Base-by-base conservation (phyloP, 2,888 invertebrate genomes). In the Unio pictorum region DNA sequence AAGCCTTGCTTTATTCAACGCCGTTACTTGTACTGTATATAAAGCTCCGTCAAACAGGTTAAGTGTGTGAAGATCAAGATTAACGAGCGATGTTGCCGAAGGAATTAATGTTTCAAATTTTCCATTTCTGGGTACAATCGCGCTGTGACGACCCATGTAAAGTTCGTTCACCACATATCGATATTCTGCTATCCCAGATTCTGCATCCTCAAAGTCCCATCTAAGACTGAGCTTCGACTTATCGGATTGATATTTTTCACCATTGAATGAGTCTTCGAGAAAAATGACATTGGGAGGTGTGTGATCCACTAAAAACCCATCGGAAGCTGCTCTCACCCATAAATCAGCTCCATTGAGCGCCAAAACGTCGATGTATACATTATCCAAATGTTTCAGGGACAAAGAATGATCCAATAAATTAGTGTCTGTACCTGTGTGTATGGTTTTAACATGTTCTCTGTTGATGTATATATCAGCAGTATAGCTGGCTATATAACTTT, bases 271-370 rank as follows among this genome's bases (percentile, higher is more conserved):
- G 34, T 76, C 78, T n/a, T 62, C 17, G 18, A 73, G 55, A 59
- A 59, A 71, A 17, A 45, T 1, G 3, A 45, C 60, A 11, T 61
- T 62, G 4, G 84, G 84, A n/a, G 83, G 76, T 18, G 84, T 82
- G 23, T 78, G 76, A 63, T 85, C 84, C 57, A 85, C 76, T 11
- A 71, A 20, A 64, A 80, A 80, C 1, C 84, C 84, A 71, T 81
- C 67, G 23, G 80, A 79, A 3, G 70, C 55, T 11, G 73, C 71
- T 3, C 68, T 45, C 17, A 64, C 67, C 23, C 69, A 69, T 7
- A 75, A 66, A 11, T 72, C 76, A 23, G 84, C 84, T 6, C 83
- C 81, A 73, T 85, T 84, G 34, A 69, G 74, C 5, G 80, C 83
- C 65, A 73, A 69, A 6, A 85, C 73, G 11, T 69, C 64, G 28